These are phyloP conservation scores for Drosophila azteca DNA, from an alignment of 1,140 invertebrate genomes.

Conservation along the genomic window DNA sequence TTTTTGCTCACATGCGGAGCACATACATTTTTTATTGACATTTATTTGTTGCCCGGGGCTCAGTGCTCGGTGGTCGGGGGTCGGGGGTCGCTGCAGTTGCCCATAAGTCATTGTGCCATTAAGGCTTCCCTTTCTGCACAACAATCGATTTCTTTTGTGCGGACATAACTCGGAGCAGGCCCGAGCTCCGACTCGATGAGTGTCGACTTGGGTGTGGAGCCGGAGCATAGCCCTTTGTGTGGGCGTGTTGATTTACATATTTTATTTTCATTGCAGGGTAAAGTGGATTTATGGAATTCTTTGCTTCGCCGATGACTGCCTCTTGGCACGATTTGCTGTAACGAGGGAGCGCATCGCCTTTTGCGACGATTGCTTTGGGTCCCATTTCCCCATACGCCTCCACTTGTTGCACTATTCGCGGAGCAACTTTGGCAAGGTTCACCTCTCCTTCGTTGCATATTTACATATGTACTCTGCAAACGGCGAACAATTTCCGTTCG, in stretches of 20 bases:
- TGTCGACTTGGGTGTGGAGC: too few species aligned
- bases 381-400: background rate
- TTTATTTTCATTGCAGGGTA: constrained; percentile 49
- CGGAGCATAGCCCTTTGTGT: constrained; percentile 24
- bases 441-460: background rate
- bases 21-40: constrained; percentile 70
- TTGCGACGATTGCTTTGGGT: constrained; percentile 27
- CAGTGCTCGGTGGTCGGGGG: background rate
- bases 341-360: background rate
- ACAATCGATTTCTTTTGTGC: constrained; percentile 74
- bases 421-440: constrained; percentile 1
- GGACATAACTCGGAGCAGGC: constrained; percentile 15
- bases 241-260: constrained; percentile 51
- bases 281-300: constrained; percentile 75
- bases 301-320: constrained; percentile 37
- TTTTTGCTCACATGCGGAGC: constrained; percentile 4
- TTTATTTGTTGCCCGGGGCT: constrained; percentile 56
- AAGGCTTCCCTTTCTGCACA: constrained; percentile 64
- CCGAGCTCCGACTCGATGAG: background rate
- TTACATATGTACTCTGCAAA: constrained; percentile 40
- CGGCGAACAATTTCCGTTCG: constrained; percentile 72
- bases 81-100: constrained; percentile 58
- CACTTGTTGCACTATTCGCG: constrained; percentile 61
- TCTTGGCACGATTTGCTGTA: constrained; percentile 23
- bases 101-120: constrained; percentile 79